Evolutionary conservation across 2,797 vertebrate genomes (phyloP), one percentile per base, ranked within the genome.

Genomic region (Chaetodon trifasciatus): DNA sequence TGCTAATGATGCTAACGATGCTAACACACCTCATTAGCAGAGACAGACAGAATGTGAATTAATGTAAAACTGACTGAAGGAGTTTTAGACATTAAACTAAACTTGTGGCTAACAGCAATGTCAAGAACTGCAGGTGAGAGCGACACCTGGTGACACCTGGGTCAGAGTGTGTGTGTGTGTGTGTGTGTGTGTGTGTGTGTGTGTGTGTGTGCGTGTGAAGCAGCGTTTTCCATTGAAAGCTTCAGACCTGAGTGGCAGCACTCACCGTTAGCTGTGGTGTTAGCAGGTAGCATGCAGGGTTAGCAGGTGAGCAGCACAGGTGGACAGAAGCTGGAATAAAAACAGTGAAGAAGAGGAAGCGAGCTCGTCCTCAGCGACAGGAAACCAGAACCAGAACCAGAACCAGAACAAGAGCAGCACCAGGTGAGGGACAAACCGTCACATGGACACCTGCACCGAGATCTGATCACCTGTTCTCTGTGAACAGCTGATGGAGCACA

Each of bases 281-380:
- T 81, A 91, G 88, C 70, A 8, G 70, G 74, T 69, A 85, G 84
- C 84, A 85, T 92, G 92, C 91, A 89, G 86, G 47, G 70, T 83
- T 88, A 87, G 85, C 53, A 75, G 68, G 24, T 1, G 46, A 70
- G 74, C 39, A 50, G 76, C 52, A 62, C 67, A 55, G 79, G 69
- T n/a, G 77, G 52, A 69, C 53, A 57, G 32, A 56, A 40, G 68
- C 47, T 2, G n/a, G 15, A 67, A 23, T 11, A 16, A 71, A 72
- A 46, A n/a, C 47, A 50, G 53, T 46, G 23, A 65, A 16, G 50
- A 23, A 11, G 64, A 47, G 3, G n/a, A 9, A 74, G 39, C 17
- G 12, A 68, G 40, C 16, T 12, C 56, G 50, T 16, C 68, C n/a
- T 47, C 67, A 74, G 69, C 4, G 64, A 60, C 53, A 23, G 50